Percentiles rank a stretch among this genome's conserved stretches.
phyloP scores from a whole-genome alignment of 2,797 vertebrate genomes.

The Poliocrania exsul region DNA sequence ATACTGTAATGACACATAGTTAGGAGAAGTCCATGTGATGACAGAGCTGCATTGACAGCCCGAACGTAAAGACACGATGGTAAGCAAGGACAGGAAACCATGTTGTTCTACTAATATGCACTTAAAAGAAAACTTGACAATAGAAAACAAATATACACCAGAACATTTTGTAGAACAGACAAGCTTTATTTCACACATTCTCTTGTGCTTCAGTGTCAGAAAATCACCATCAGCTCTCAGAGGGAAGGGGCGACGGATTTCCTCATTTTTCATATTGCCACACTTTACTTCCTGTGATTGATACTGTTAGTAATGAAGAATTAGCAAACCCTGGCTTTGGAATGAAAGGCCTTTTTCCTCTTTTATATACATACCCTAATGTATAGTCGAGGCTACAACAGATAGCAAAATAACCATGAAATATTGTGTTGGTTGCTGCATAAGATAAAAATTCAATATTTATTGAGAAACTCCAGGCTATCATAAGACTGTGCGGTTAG shows the following conservation, averaged over 20 bases:
- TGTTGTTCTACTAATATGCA: not conserved
- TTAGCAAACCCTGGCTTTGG: not conserved
- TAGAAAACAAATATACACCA: not conserved
- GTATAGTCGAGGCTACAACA: not conserved
- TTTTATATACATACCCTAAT: not conserved
- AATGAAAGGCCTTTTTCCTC: not conserved
- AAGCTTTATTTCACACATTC: not conserved
- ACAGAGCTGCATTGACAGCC: not conserved
- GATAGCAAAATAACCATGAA: not conserved
- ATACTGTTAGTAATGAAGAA: not conserved
- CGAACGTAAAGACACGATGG: not conserved
- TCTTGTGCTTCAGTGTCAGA: not conserved
- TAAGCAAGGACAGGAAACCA: not conserved
- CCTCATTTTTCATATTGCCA: not conserved
- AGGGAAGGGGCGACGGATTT: not conserved
- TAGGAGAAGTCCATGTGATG: not conserved
- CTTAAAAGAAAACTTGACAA: not conserved
- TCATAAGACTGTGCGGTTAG: not conserved
- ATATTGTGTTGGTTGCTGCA: not conserved
- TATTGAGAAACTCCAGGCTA: slow-evolving; percentile 30
- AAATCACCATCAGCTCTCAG: not conserved
- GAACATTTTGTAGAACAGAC: not conserved
- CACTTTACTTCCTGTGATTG: not conserved
- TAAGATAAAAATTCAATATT: not conserved
- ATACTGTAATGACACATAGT: not conserved